Base-by-base conservation (phyloP, 2,888 invertebrate species). In the Caenorhabditis sulstoni region DNA sequence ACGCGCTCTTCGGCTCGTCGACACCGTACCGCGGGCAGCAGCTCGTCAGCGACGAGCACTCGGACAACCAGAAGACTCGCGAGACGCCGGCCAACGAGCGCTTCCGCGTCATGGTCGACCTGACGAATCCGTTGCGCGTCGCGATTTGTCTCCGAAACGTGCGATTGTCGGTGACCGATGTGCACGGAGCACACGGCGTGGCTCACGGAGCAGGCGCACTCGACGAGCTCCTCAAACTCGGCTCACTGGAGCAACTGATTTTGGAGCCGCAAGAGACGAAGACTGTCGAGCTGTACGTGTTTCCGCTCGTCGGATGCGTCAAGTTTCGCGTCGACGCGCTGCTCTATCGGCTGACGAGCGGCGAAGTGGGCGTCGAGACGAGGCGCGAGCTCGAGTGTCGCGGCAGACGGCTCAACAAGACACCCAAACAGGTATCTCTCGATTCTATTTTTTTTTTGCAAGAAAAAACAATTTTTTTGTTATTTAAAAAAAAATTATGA, bases 71-170 rank as follows among this genome's bases (percentile, higher is more conserved):
- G 47, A 76, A 73, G 29, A 58, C 80, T 9, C 16, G 82, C 5
- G 85, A 85, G n/a, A 87, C 87, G 12, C 88, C 88, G 9, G 67
- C 79, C 5, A 81, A 76, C 16, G 88, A 88, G 68, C 50, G 82
- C 18, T 87, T 79, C 66, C 76, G 85, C 18, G 81, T 86, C 12
- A 79, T 80, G 57, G 50, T 88, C 8, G 66, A 73, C 11, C 61
- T 88, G 8, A 70, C 61, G 52, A 88, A 88, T 62, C 86, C 88
- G 9, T 75, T 88, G 41, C 50, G 67, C 14, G 71, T 85, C 2
- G 79, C 83, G 4, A 49, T 88, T 8, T 22, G 58, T 1, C 55
- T 88, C 55, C 22, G 64, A 11, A 82, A 84, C 22, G 74, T 87
- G 7, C 67, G 79, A 16, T 66, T 87, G 1, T 82, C 71, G 0